Evolutionary conservation across 2,797 vertebrate species (phyloP).

Genomic region (Artibeus lituratus): DNA sequence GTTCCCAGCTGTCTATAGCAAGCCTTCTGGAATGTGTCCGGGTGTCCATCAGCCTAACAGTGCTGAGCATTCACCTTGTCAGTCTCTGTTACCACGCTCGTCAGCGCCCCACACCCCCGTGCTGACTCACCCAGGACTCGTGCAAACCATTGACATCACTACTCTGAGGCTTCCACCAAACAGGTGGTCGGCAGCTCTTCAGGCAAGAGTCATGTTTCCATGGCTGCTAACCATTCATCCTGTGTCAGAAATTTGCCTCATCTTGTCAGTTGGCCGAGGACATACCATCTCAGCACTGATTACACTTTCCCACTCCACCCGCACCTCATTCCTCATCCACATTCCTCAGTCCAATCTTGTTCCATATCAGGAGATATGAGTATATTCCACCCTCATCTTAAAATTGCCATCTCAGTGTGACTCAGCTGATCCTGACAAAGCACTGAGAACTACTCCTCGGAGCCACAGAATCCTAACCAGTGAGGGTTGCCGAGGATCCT

Average conservation of each 20-base stretch:
- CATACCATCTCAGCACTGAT: background rate
- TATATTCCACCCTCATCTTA: background rate
- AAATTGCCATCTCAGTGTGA: background rate
- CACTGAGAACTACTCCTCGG: background rate
- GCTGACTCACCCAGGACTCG: constrained; percentile 28
- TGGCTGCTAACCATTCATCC: background rate
- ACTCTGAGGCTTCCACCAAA: background rate
- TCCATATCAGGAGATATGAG: background rate
- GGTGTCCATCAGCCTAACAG: background rate
- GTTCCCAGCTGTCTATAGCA: background rate
- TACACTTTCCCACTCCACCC: background rate
- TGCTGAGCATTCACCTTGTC: background rate
- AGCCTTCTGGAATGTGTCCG: background rate
- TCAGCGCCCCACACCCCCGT: background rate
- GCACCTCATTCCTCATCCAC: background rate
- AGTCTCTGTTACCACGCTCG: background rate
- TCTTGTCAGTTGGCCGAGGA: background rate
- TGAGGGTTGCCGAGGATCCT: background rate
- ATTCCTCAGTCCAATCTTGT: background rate
- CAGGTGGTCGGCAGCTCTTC: background rate
- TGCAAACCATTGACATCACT: background rate
- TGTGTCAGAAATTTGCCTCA: background rate
- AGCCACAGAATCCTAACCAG: background rate
- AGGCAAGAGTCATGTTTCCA: constrained; percentile 18
- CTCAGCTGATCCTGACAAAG: background rate